Base-by-base conservation (phyloP, 92 coral and sea anemone species). In the Porites divaricata region DNA sequence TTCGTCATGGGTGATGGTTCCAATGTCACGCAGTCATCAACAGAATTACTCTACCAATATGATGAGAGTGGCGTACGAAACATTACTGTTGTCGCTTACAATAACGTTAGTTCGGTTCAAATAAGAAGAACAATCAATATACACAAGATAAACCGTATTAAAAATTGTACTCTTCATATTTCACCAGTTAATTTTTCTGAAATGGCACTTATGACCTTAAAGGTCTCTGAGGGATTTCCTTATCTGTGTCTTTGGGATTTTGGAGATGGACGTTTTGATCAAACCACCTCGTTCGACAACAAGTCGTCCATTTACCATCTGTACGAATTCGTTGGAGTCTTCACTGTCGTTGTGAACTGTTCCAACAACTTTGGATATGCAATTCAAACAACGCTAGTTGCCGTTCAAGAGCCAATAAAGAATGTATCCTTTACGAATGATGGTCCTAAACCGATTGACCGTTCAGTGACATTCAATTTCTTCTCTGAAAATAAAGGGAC, bases 201-300 rank as follows among this genome's bases (percentile, higher is more conserved):
- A 16, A 59, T 26, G 19, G 81, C 91, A 62, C 21, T 52, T 50
- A 75, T 89, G 63, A 48, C 70, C 13, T 14, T 92, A 22, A 83
- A 92, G 41, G 70, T 89, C 4, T 75, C 86, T 22, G 79, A 21
- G 72, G 95, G 93, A 16, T 61, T 83, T 24, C 95, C 95, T 7
- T 92, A 82, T 76, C 45, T 62, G 67, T 92, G 95, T 62, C 17
- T 63, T 9, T 92, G 91, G 79, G 54, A 53, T 71, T 86, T 89
- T 68, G 93, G 95, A 63, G 95, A 92, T 89, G 91, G 91, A 8
- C 89, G 45, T 67, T 75, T 70, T 17, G 75, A 79, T 2, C 72
- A 54, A 72, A 66, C 87, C 15, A 66, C 88, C 45, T 89, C 92
- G 16, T 65, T 83, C 23, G 81, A 79, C 16, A 85, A 92, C 83